Base-by-base conservation (phyloP, 1,140 invertebrate genomes). In the Diprion similis region DNA sequence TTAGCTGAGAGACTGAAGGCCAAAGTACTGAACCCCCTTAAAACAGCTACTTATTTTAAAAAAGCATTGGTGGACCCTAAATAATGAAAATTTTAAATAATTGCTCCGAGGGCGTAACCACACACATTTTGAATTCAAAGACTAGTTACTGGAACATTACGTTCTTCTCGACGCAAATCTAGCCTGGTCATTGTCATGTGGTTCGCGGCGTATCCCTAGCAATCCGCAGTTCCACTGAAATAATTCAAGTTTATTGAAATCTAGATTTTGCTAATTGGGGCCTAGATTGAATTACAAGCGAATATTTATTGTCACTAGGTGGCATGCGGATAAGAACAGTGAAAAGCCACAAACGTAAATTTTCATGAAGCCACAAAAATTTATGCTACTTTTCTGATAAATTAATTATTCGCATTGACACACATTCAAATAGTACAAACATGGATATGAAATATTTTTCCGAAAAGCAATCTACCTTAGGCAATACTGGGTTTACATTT, bases 201-300 rank as follows among this genome's bases (percentile, higher is more conserved):
- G 81, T 85, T 80, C 79, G 79, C 82, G 68, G 84, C 82, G 78
- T 82, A 79, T 78, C 76, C 83, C 82, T 87, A 88, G 73, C 85
- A 82, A 75, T 84, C 79, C 10, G 78, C 78, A 45, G 75, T 78
- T 79, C 80, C 80, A 24, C 80, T 79, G 68, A 47, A 85, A 80
- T 48, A 75, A 75, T 73, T 75, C 15, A 4, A 73, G 47, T 66
- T 66, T 75, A 71, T 76, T 19, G 18, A 68, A 59, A 59, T 59
- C 51, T 59, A 59, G 6, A 37, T 37, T 37, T 3, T 37, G 24
- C 24, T 37, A 37, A 37, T 37, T 37, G 3, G 11, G n/a, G 51
- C 51, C 11, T 17, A 59, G n/a, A 59, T 59, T 59, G 6, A 59
- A 59, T 17, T 3, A 59, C 51, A 17, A 59, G 9, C 9, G 6